Evolutionary conservation across 2,797 vertebrate species (phyloP).

Genomic region (Microctenopoma lineatum): DNA sequence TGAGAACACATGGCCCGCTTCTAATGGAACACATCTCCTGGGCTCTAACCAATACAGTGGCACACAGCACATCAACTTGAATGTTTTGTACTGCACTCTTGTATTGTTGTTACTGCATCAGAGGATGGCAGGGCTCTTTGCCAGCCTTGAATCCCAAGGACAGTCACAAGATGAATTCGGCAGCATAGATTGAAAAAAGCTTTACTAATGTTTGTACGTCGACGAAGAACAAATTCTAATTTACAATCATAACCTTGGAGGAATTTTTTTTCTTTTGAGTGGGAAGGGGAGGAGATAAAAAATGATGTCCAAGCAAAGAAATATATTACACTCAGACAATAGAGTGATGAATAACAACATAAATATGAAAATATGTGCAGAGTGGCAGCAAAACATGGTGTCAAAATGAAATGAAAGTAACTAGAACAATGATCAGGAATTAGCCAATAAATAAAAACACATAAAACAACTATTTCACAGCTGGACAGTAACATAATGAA

Average conservation of each 20-base stretch:
- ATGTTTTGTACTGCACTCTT: constrained; percentile 29
- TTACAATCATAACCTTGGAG: constrained; percentile 62
- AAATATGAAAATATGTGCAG: constrained; percentile 40
- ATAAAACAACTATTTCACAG: constrained; percentile 33
- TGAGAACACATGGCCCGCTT: constrained; percentile 69
- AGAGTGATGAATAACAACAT: constrained; percentile 50
- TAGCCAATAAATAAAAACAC: constrained; percentile 31
- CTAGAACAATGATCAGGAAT: constrained; percentile 44
- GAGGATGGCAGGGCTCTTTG: constrained; percentile 23
- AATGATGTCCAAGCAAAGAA: constrained; percentile 33
- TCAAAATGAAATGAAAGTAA: constrained; percentile 28
- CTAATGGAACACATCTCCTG: constrained; percentile 62
- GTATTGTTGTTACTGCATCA: constrained; percentile 10
- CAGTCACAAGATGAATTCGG: constrained; percentile 22
- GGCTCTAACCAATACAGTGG: constrained; percentile 49
- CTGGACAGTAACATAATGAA: constrained; percentile 28
- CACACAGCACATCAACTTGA: constrained; percentile 34
- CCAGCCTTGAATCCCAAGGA: constrained; percentile 50
- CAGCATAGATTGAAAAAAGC: constrained; percentile 30
- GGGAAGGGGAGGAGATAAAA: constrained; percentile 37
- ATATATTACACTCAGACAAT: constrained; percentile 24
- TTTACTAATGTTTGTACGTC: constrained; percentile 61
- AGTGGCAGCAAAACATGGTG: constrained; percentile 20
- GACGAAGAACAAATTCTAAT: constrained; percentile 44
- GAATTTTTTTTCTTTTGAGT: constrained; percentile 33